A percentile compares a stretch with the other conserved stretches of the same genome.
Evolutionary conservation across 2,888 invertebrate species (phyloP).

Genomic region (Folsomia manolachei): DNA sequence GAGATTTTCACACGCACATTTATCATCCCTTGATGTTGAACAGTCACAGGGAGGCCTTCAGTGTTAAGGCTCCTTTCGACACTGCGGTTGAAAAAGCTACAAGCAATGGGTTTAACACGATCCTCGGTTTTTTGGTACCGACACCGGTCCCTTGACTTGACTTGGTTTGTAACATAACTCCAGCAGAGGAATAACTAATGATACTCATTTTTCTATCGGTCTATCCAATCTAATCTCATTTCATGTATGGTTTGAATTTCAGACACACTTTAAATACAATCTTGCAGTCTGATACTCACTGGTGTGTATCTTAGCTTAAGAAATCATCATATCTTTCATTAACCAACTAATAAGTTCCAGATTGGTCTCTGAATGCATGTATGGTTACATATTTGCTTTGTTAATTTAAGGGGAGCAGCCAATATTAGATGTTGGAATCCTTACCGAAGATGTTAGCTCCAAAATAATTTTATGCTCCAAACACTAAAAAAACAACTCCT

Average conservation of each 20-base stretch:
- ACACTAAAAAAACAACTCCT: not conserved
- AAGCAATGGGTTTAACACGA: too few relatives aligned
- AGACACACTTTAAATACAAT: not conserved
- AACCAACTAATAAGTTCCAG: not conserved
- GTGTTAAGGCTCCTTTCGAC: not conserved
- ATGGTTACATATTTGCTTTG: not conserved
- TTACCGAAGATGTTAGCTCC: not conserved
- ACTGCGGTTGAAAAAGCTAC: too few relatives aligned
- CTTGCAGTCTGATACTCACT: not conserved
- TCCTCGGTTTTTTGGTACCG: not conserved
- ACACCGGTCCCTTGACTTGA: not conserved
- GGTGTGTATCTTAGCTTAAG: not conserved
- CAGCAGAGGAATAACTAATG: not conserved
- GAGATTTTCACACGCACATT: not conserved
- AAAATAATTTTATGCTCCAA: too few relatives aligned
- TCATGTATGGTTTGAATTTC: not conserved
- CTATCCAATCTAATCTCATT: conserved; percentile 3
- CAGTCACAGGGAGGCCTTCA: not conserved
- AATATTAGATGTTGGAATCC: too few relatives aligned
- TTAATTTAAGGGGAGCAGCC: not conserved
- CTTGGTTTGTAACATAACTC: not conserved
- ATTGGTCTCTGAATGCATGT: too few relatives aligned
- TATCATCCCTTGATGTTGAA: not conserved
- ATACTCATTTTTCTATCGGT: conserved; percentile 5
- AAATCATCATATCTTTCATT: conserved; percentile 1